Conservation (phyloP, 2,797 vertebrate species). For the Microcaecilia unicolor region DNA sequence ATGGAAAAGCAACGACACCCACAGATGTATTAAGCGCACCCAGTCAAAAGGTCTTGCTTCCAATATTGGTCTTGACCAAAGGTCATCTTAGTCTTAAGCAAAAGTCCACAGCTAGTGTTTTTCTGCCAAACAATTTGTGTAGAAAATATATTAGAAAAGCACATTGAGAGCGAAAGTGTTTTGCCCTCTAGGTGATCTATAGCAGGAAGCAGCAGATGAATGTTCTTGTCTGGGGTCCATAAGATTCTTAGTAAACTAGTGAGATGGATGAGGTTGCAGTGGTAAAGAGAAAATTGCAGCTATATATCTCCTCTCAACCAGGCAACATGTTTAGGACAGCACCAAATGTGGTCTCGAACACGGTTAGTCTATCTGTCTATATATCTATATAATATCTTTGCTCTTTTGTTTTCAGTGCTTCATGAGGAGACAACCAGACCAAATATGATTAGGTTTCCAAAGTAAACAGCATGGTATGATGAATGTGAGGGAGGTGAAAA, state of each 20-base stretch:
- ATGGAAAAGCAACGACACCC: no score
- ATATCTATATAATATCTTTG: no score
- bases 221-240: slow-evolving; percentile 26
- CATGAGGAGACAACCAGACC: background rate
- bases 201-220: slow-evolving; percentile 32
- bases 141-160: background rate
- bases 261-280: slow-evolving; percentile 19
- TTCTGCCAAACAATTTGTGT: background rate
- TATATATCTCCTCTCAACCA: slow-evolving; percentile 14
- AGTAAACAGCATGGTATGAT: no score
- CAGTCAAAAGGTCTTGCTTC: no score
- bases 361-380: no score
- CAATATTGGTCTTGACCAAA: no score
- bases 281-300: slow-evolving; percentile 24
- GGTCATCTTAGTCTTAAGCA: no score
- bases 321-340: background rate
- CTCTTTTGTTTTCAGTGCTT: no score
- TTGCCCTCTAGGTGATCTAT: slow-evolving; percentile 16
- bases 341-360: background rate
- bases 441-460: slow-evolving; percentile 9
- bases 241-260: slow-evolving; percentile 27
- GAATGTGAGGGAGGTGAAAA: no score
- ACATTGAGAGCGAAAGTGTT: slow-evolving; percentile 24
- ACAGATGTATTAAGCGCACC: no score
- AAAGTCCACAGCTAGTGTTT: no score